Evolutionary conservation across 1,140 invertebrate species (phyloP).

Genomic region (Meloidogyne chitwoodi): DNA sequence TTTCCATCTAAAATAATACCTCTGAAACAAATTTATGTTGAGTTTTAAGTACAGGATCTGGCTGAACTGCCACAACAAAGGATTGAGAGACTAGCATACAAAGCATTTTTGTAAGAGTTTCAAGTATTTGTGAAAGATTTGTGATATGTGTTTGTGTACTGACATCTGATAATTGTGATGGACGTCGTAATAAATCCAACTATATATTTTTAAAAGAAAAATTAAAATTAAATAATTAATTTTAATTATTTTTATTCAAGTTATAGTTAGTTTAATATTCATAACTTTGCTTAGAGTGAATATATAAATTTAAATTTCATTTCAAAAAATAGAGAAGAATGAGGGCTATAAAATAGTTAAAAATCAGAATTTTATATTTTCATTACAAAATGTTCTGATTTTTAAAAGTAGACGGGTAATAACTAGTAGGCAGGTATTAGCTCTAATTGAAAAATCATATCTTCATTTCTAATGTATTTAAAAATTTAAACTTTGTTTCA

Average conservation of each 20-base stretch:
- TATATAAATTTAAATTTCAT: background rate
- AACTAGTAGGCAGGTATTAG: no score
- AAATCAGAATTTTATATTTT: background rate
- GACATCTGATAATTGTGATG: constrained; percentile 46
- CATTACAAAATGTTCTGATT: background rate
- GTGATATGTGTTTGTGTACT: constrained; percentile 50
- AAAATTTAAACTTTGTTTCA: no score
- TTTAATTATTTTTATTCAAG: background rate
- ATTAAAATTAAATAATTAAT: background rate
- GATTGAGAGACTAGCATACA: constrained; percentile 57
- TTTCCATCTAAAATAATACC: background rate
- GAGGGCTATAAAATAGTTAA: background rate
- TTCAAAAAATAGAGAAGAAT: background rate
- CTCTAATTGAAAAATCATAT: no score
- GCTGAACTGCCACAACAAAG: constrained; percentile 58
- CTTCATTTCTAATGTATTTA: no score
- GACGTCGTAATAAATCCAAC: constrained; percentile 49
- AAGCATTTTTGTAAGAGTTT: constrained; percentile 56
- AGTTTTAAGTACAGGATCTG: constrained; percentile 59
- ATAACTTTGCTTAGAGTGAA: background rate
- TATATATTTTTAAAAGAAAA: background rate
- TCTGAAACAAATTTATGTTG: constrained; percentile 51
- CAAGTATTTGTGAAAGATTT: constrained; percentile 46
- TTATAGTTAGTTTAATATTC: background rate
- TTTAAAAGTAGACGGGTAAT: no score